These are phyloP conservation scores for Lapara coniferarum DNA, from an alignment of 2,888 invertebrate species.

Conservation along the genomic window DNA sequence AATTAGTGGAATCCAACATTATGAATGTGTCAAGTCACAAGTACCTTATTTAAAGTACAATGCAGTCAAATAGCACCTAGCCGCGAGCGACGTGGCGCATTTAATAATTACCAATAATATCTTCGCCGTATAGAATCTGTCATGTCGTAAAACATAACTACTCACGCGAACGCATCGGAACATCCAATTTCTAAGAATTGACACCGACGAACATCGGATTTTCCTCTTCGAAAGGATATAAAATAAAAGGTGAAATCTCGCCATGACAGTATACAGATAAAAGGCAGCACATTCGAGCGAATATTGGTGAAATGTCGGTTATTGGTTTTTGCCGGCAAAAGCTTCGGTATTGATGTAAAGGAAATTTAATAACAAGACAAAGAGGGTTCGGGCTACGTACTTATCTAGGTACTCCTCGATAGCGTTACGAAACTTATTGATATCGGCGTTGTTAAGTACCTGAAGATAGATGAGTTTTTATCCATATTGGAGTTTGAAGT, in stretches of 20 bases:
- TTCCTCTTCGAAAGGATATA: constrained; percentile 33
- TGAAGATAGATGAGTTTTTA: not conserved
- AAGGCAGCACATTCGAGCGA: constrained; percentile 30
- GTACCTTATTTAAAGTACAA: too few species aligned
- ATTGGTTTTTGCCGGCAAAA: constrained; percentile 59
- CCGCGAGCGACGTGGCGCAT: too few species aligned
- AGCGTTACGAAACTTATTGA: not conserved
- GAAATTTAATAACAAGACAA: constrained; percentile 57
- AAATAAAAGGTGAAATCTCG: constrained; percentile 34
- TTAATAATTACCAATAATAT: too few species aligned
- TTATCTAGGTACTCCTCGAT: constrained; percentile 8
- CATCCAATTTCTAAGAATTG: constrained; percentile 36
- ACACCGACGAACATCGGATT: constrained; percentile 30
- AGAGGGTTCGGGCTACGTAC: constrained; percentile 31
- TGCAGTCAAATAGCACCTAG: too few species aligned
- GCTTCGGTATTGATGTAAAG: constrained; percentile 52
- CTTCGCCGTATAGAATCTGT: not conserved
- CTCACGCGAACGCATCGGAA: constrained; percentile 25
- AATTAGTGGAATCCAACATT: too few species aligned
- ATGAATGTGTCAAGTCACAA: too few species aligned
- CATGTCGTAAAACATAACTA: not conserved
- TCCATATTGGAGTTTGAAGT: not conserved
- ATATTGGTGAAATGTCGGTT: constrained; percentile 45
- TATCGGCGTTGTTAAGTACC: not conserved
- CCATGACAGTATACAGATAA: constrained; percentile 29